A percentile compares a stretch with the other conserved stretches of the same genome.
Evolutionary conservation across 2,888 invertebrate genomes (phyloP).

Genomic region (Eristalinus sepulchralis): DNA sequence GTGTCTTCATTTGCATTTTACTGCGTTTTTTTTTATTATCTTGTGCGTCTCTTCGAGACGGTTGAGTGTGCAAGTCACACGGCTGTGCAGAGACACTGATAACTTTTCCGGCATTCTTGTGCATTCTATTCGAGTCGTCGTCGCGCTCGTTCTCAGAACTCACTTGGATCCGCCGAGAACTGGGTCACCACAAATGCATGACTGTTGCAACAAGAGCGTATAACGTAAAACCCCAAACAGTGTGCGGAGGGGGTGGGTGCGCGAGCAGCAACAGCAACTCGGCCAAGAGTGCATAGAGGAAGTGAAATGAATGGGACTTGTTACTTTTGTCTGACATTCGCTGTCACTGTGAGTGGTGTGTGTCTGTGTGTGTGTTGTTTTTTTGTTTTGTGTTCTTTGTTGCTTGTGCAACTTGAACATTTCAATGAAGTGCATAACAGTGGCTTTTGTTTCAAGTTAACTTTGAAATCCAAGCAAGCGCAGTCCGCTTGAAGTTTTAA

Average conservation of each 20-base stretch:
- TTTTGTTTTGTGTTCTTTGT: background rate
- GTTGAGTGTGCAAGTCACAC: background rate
- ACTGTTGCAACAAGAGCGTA: background rate
- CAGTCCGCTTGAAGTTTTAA: too few species aligned
- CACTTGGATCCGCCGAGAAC: background rate
- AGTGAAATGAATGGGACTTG: constrained; percentile 9
- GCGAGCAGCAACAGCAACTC: background rate
- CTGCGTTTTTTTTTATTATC: constrained; percentile 3
- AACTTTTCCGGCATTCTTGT: background rate
- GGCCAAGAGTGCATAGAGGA: constrained; percentile 11
- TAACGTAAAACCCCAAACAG: background rate
- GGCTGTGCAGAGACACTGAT: background rate
- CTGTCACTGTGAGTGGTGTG: background rate
- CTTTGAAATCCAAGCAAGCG: too few species aligned
- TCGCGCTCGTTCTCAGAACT: background rate
- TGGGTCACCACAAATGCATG: background rate
- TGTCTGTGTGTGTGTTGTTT: background rate
- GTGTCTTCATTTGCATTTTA: constrained; percentile 23
- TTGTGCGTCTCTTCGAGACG: background rate
- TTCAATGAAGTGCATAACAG: background rate
- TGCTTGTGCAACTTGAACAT: background rate
- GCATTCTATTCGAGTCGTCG: constrained; percentile 35
- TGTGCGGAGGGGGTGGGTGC: background rate
- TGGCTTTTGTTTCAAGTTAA: background rate
- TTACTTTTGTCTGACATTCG: constrained; percentile 15